These are phyloP conservation scores for Xiphydria camelus DNA, from an alignment of 2,888 invertebrate genomes.

Conservation along the genomic window DNA sequence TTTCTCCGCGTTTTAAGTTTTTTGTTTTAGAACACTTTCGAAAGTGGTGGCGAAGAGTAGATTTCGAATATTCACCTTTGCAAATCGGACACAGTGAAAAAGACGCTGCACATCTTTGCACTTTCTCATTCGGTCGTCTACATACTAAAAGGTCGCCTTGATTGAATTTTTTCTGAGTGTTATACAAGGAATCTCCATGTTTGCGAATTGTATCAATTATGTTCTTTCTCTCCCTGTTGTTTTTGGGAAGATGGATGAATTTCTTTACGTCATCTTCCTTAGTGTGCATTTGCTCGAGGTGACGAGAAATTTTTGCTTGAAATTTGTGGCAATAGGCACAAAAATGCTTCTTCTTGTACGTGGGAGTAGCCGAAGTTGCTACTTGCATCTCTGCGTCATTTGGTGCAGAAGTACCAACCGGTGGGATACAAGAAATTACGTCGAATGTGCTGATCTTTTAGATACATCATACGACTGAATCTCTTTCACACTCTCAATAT, in stretches of 20 bases:
- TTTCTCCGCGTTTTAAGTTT: slow-evolving; percentile 2
- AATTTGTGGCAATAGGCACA: slow-evolving; percentile 19
- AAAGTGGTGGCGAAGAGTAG: slow-evolving; percentile 18
- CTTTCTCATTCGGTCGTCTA: slow-evolving; percentile 12
- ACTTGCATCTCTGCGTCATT: slow-evolving; percentile 1
- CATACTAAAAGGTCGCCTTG: slow-evolving; percentile 15
- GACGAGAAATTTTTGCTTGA: slow-evolving; percentile 19
- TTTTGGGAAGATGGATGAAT: slow-evolving; percentile 8
- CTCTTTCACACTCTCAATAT: no score
- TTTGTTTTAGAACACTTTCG: slow-evolving; percentile 15
- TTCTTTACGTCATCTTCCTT: slow-evolving; percentile 19
- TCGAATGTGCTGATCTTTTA: no score
- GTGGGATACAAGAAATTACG: no score
- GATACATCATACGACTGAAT: no score
- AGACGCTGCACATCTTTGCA: slow-evolving; percentile 11
- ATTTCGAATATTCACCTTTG: slow-evolving; percentile 13
- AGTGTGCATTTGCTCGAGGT: slow-evolving; percentile 12
- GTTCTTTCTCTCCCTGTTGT: slow-evolving; percentile 8
- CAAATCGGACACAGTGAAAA: slow-evolving; percentile 18
- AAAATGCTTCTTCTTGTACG: slow-evolving; percentile 17
- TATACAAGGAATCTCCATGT: slow-evolving; percentile 14
- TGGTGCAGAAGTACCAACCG: no score
- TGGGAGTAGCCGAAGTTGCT: slow-evolving; percentile 1
- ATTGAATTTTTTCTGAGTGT: slow-evolving; percentile 10
- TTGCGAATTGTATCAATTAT: slow-evolving; percentile 16